Evolutionary conservation across 2,113 vertebrate species (phyloP).

Genomic region (Petroica traversi): DNA sequence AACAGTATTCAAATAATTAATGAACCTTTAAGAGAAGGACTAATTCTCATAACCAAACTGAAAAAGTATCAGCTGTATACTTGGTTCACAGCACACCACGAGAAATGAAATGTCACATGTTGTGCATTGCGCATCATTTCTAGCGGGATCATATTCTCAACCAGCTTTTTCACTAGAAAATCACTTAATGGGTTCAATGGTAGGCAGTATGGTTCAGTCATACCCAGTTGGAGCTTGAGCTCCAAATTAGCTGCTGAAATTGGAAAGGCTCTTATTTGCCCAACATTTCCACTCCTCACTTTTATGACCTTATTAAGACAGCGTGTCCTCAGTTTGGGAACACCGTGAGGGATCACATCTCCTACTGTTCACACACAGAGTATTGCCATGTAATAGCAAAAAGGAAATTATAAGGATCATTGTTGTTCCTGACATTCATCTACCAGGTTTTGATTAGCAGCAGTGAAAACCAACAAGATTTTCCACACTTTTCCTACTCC

Average conservation of each 20-base stretch:
- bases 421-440: background rate
- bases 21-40: background rate
- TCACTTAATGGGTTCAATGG: background rate
- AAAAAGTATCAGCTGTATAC: background rate
- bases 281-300: background rate
- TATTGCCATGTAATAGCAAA: background rate
- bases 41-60: background rate
- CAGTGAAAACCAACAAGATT: background rate
- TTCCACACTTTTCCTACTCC: background rate
- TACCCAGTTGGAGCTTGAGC: background rate
- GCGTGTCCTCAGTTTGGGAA: background rate
- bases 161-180: background rate
- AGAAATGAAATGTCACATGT: background rate
- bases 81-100: background rate
- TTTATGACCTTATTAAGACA: background rate
- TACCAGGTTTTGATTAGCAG: background rate
- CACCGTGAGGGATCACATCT: background rate
- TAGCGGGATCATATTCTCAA: background rate
- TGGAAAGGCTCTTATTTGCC: background rate
- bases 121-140: background rate
- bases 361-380: background rate
- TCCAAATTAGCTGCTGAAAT: background rate
- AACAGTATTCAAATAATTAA: background rate
- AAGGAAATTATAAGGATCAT: background rate
- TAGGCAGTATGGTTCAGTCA: background rate